phyloP scores from a whole-genome alignment of 2,797 vertebrate species.

The Poecile montanus region DNA sequence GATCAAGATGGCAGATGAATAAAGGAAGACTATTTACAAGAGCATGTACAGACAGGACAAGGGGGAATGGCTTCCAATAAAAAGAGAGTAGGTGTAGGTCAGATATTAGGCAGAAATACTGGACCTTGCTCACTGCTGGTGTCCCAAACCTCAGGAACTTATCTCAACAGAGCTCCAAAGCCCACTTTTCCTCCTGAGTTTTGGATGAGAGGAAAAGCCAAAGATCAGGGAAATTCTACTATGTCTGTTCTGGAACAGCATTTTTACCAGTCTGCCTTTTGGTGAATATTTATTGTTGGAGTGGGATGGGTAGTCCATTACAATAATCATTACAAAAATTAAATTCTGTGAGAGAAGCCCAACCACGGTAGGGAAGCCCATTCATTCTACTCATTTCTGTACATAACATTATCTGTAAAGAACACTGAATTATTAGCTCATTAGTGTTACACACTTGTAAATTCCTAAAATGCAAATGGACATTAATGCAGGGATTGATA shows the following conservation, averaged over 20 bases:
- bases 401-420: slow-evolving; percentile 9
- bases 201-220: not conserved
- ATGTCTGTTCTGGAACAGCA: not conserved
- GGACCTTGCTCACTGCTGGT: not conserved
- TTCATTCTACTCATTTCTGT: not conserved
- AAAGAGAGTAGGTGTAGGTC: not conserved
- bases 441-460: slow-evolving; percentile 36
- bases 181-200: not conserved
- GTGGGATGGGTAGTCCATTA: not conserved
- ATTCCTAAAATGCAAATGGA: slow-evolving; percentile 41
- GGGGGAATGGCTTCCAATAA: not conserved
- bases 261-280: not conserved
- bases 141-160: not conserved
- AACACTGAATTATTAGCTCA: slow-evolving; percentile 2
- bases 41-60: not conserved
- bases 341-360: not conserved
- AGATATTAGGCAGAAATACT: not conserved
- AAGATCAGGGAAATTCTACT: not conserved
- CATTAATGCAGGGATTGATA: slow-evolving; percentile 38
- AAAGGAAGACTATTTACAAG: not conserved
- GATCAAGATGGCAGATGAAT: not conserved
- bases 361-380: not conserved
- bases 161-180: not conserved
- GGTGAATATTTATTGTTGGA: not conserved
- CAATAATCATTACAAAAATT: not conserved